phyloP scores from a whole-genome alignment of 1,140 invertebrate species.

The Rhyacophila brunnea region DNA sequence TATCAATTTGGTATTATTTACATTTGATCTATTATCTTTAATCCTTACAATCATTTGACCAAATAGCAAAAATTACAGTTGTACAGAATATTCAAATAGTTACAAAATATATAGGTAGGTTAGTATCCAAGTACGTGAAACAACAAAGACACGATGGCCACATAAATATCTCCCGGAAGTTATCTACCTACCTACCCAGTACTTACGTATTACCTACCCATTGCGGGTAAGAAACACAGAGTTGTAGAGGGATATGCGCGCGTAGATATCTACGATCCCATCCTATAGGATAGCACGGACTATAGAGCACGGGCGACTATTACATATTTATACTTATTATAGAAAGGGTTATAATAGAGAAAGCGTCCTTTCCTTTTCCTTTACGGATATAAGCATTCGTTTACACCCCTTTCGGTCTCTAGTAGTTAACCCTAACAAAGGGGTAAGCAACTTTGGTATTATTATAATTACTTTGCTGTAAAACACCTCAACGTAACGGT shows the following conservation, averaged over 20 bases:
- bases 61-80: too few species aligned
- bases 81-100: too few species aligned
- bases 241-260: conserved; percentile 17
- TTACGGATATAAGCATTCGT: conserved; percentile 32
- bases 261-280: conserved; percentile 3
- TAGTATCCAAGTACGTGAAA: background rate
- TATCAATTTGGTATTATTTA: too few species aligned
- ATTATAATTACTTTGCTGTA: too few species aligned
- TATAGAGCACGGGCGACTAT: conserved; percentile 15
- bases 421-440: background rate
- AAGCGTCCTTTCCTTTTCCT: conserved; percentile 33
- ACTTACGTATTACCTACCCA: conserved; percentile 4
- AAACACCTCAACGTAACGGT: too few species aligned
- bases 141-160: background rate
- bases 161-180: background rate
- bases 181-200: background rate
- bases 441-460: background rate
- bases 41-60: too few species aligned
- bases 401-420: conserved; percentile 8
- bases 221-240: conserved; percentile 7
- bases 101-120: too few species aligned
- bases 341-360: conserved; percentile 33
- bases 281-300: background rate
- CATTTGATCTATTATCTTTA: too few species aligned
- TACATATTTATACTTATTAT: conserved; percentile 38